phyloP scores from a whole-genome alignment of 92 coral and sea anemone species.

The Pocillopora grandis region DNA sequence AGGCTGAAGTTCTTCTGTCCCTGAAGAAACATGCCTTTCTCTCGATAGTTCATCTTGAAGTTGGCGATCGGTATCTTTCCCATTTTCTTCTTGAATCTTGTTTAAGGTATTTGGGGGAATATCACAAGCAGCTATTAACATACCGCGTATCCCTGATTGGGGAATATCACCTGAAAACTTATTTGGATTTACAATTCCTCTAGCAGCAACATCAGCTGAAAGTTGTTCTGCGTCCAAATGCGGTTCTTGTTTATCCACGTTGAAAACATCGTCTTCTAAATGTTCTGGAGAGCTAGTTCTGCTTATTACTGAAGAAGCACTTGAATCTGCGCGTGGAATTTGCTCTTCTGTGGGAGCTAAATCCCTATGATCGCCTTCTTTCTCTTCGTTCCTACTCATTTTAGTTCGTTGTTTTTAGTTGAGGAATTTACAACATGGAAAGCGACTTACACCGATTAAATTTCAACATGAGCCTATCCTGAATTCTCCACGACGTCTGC shows the following conservation, averaged over 20 bases:
- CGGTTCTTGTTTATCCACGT: neutral
- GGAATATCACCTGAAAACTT: constrained; percentile 16
- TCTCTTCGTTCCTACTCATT: constrained; percentile 24
- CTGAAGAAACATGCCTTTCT: neutral
- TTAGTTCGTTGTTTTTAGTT: neutral
- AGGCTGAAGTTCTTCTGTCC: neutral
- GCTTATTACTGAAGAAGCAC: constrained; percentile 49
- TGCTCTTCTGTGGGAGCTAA: neutral
- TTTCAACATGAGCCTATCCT: neutral
- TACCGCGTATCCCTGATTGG: constrained; percentile 37
- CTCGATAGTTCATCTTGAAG: constrained; percentile 4
- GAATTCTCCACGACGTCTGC: neutral
- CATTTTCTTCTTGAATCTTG: neutral
- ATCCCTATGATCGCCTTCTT: constrained; percentile 3
- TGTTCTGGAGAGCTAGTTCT: constrained; percentile 55
- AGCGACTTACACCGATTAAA: neutral
- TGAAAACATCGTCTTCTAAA: neutral
- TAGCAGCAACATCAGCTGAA: constrained; percentile 53
- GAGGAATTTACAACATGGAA: constrained; percentile 7
- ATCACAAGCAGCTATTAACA: constrained; percentile 25
- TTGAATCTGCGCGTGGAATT: constrained; percentile 44
- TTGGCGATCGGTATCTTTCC: neutral
- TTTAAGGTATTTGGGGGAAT: neutral
- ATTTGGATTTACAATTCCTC: constrained; percentile 43
- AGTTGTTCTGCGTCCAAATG: constrained; percentile 42